phyloP scores from a whole-genome alignment of 1,140 invertebrate genomes.

The Anastrepha obliqua region DNA sequence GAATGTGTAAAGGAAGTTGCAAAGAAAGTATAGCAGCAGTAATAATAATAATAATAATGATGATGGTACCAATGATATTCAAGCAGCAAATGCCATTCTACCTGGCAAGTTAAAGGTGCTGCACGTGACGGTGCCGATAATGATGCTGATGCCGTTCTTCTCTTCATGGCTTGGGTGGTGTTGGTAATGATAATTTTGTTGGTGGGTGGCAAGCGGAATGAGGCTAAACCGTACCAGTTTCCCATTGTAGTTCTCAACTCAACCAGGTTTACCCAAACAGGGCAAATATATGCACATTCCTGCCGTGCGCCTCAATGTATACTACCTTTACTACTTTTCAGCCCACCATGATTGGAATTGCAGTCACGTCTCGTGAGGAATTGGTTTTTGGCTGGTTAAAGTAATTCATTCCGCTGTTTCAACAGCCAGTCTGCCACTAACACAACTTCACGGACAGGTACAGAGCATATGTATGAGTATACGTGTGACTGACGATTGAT shows the following conservation, averaged over 20 bases:
- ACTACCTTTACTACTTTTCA: neutral
- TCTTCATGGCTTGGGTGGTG: neutral
- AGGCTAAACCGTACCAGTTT: neutral
- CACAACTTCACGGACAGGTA: neutral
- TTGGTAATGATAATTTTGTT: constrained; percentile 47
- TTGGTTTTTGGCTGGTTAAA: constrained; percentile 57
- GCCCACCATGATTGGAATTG: constrained; percentile 5
- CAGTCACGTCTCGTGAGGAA: constrained; percentile 54
- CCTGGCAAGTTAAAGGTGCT: constrained; percentile 48
- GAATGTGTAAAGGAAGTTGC: neutral
- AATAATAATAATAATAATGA: constrained; percentile 45
- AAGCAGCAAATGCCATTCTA: constrained; percentile 12
- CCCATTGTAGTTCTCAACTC: neutral
- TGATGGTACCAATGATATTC: constrained; percentile 45
- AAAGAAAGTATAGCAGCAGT: neutral
- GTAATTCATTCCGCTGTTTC: constrained; percentile 54
- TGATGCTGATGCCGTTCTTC: constrained; percentile 2
- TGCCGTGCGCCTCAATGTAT: neutral
- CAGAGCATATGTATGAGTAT: neutral
- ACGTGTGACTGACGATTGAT: neutral
- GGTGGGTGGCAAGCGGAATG: neutral
- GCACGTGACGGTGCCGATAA: constrained; percentile 39
- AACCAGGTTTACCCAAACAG: neutral
- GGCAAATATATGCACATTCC: neutral
- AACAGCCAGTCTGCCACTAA: constrained; percentile 25